Conservation (phyloP, 2,797 vertebrate species). For the Sebastes trivittatus region DNA sequence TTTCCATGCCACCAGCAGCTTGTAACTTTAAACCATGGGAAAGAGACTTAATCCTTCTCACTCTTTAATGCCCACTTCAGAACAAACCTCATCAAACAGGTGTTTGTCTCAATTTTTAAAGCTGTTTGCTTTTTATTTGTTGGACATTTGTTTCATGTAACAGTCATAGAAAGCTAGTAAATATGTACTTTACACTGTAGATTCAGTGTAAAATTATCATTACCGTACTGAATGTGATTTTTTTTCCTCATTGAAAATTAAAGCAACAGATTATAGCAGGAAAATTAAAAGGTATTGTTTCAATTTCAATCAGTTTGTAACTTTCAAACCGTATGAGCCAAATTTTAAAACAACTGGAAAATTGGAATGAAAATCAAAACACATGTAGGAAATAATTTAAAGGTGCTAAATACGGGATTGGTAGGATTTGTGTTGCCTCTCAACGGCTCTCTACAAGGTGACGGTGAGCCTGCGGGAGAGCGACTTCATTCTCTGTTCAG, state of each 20-base stretch:
- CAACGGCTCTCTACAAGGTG: no score
- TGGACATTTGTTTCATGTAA: conserved; percentile 1
- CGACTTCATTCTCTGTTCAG: no score
- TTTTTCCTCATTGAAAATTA: background rate
- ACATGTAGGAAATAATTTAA: background rate
- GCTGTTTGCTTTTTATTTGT: conserved; percentile 15
- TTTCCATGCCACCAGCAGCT: conserved; percentile 52
- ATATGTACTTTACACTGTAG: background rate
- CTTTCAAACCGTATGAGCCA: background rate
- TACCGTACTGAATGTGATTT: background rate
- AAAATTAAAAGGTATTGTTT: background rate
- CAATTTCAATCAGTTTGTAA: background rate
- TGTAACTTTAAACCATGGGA: conserved; percentile 62
- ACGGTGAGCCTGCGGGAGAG: no score
- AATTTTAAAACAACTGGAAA: background rate
- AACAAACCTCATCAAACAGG: conserved; percentile 29
- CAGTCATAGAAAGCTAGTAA: background rate
- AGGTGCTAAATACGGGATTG: no score
- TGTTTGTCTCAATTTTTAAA: background rate
- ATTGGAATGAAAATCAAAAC: background rate
- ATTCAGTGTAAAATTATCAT: background rate
- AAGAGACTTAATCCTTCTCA: conserved; percentile 48
- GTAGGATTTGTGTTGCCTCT: no score
- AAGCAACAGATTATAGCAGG: background rate
- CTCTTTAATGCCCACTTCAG: conserved; percentile 31